Base-by-base conservation (phyloP, 2,113 vertebrate genomes). In the Bucco capensis region DNA sequence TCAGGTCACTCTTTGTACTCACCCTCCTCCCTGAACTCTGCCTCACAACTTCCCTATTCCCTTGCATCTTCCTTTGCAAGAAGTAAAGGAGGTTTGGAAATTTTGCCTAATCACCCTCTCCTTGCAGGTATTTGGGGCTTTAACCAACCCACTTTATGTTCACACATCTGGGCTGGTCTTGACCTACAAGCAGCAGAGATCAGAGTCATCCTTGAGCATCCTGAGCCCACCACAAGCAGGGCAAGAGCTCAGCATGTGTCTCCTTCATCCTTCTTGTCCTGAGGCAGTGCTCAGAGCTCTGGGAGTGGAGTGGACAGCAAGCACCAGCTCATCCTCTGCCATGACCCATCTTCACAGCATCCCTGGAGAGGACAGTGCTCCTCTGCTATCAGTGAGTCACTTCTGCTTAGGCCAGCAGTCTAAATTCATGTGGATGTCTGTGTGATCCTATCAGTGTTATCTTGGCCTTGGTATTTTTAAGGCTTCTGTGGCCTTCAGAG, bases 391-490 rank as follows among this genome's bases (percentile, higher is more conserved):
- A 2, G 2, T 1, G 18, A 92, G 92, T 96, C 89, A 54, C 67
- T 95, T 72, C 60, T 19, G 76, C 69, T 94, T 61, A 88, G 92
- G 89, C n/a, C 77, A 12, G 64, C 3, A 13, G 61, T 47, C 35
- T 40, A 92, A 95, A 97, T 94, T 33, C 42, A 17, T 69, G 22
- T 57, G 91, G 96, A 97, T 93, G 89, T 94, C 92, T 94, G 91
- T 67, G 83, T 21, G 66, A 94, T 95, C 82, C 61, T 77, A 62
- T 96, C 89, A 81, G 90, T 22, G 88, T 85, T 92, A 83, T 79
- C 54, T 25, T 8, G 5, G 72, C 38, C 37, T 58, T 42, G 50
- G 79, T 15, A 19, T 89, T 88, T 80, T 42, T 65, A 54, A 86
- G 90, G 75, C 83, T 83, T 28, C 61, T 37, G 56, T 12, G 76